These are phyloP conservation scores for Haliclona indistincta DNA, from an alignment of 37 sponge, comb jelly and placozoan species.

Conservation along the genomic window DNA sequence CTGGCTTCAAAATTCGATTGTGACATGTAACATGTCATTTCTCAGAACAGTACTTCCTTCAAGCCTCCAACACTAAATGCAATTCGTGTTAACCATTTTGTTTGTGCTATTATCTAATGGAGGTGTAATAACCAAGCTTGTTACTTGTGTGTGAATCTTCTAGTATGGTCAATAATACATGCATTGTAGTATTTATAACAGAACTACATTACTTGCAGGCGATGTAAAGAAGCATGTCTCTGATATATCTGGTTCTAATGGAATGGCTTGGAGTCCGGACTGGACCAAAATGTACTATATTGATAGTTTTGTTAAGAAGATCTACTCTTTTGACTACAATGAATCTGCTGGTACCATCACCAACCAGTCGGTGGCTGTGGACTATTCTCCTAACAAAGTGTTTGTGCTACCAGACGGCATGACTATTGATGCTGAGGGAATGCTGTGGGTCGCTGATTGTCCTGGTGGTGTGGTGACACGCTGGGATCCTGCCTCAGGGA, in stretches of 20 bases:
- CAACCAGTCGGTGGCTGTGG: constrained; percentile 29
- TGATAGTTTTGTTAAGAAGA: constrained; percentile 20
- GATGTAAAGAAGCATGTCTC: neutral
- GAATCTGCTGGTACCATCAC: constrained; percentile 17
- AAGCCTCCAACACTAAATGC: too few relatives aligned
- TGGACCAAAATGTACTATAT: constrained; percentile 55
- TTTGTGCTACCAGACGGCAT: constrained; percentile 56
- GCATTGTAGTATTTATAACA: too few relatives aligned
- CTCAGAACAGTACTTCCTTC: too few relatives aligned
- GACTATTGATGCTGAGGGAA: constrained; percentile 37
- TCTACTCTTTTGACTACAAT: constrained; percentile 50
- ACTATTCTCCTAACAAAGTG: constrained; percentile 10
- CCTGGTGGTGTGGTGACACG: constrained; percentile 27
- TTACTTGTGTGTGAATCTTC: too few relatives aligned
- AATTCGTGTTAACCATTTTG: too few relatives aligned
- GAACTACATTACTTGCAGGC: neutral
- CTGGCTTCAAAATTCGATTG: too few relatives aligned
- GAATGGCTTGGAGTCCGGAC: constrained; percentile 58
- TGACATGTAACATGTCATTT: too few relatives aligned
- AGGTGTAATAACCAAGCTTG: too few relatives aligned
- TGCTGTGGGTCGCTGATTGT: constrained; percentile 52
- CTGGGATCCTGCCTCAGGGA: constrained; percentile 43
- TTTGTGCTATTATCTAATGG: too few relatives aligned
- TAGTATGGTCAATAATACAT: too few relatives aligned
- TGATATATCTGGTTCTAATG: constrained; percentile 46